Conservation (phyloP, 2,113 vertebrate genomes). For the Solea senegalensis region DNA sequence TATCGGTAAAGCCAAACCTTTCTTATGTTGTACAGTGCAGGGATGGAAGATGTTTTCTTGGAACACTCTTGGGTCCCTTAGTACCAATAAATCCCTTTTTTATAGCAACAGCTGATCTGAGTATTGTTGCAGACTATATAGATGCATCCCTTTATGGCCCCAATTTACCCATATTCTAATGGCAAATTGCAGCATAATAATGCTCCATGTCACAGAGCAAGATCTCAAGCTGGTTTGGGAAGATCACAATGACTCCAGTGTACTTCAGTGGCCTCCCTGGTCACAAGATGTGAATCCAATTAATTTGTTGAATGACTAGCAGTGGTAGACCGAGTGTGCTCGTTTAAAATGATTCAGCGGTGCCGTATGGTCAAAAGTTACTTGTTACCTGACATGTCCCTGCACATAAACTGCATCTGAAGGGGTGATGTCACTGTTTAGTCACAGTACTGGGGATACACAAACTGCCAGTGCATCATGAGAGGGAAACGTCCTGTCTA, state of each 20-base stretch:
- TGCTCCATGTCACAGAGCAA: neutral
- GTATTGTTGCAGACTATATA: neutral
- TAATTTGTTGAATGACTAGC: neutral
- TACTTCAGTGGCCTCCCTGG: neutral
- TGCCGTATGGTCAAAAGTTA: too few species aligned
- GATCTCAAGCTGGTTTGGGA: neutral
- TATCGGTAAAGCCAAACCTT: neutral
- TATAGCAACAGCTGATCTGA: conserved; percentile 3
- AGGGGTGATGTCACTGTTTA: neutral
- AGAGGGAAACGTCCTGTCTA: neutral
- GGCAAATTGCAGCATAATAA: neutral
- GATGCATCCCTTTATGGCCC: neutral
- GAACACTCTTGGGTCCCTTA: neutral
- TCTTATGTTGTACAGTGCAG: neutral
- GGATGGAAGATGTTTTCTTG: neutral
- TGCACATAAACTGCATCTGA: neutral
- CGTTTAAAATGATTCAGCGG: neutral
- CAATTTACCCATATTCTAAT: neutral
- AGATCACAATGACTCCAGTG: neutral
- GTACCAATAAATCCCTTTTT: neutral
- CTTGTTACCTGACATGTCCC: too few species aligned
- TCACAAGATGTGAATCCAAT: neutral
- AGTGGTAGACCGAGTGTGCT: neutral
- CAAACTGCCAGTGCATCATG: neutral
- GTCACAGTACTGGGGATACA: neutral